Evolutionary conservation across 2,888 invertebrate species (phyloP), one percentile per base, ranked within the genome.

Genomic region (Orthonevra nobilis): DNA sequence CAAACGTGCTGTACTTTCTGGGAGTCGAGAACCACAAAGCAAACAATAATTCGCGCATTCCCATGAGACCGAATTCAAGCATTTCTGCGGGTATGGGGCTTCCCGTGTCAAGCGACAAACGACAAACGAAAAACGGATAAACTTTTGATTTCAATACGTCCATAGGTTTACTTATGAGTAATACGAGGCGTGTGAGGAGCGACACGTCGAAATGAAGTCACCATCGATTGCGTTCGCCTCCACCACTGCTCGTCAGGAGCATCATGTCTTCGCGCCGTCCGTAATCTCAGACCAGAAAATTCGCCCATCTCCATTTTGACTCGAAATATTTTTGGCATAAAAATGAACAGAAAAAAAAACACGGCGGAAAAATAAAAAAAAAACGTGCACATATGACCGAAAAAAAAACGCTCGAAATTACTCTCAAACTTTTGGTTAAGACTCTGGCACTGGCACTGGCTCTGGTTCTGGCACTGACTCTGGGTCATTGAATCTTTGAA

Each of bases 401-500:
- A 44, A 36, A 26, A 48, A 68, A 46, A n/a, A 26, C 46, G 20
- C 20, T n/a, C n/a, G 15, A 72, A 77, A 64, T 72, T 52, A 40
- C 40, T 50, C 42, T 61, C n/a, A n/a, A n/a, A n/a, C n/a, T n/a
- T n/a, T n/a, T n/a, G n/a, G n/a, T n/a, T n/a, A n/a, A n/a, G n/a
- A n/a, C n/a, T n/a, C n/a, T n/a, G n/a, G n/a, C n/a, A n/a, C n/a
- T n/a, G n/a, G n/a, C n/a, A n/a, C n/a, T n/a, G n/a, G n/a, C n/a
- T n/a, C n/a, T n/a, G n/a, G n/a, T n/a, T n/a, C n/a, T n/a, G n/a
- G n/a, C n/a, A n/a, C 56, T 52, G 58, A 46, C 72, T 77, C 72
- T 77, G 77, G 77, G 77, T 77, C 77, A 77, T 72, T 77, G 77
- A 77, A 77, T 77, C 48, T 60, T 64, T 54, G 72, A 72, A 77